A percentile compares a stretch with the other conserved stretches of the same genome.
These are phyloP conservation scores for Megaceryle maxima DNA, from an alignment of 2,113 vertebrate species.

Conservation along the genomic window DNA sequence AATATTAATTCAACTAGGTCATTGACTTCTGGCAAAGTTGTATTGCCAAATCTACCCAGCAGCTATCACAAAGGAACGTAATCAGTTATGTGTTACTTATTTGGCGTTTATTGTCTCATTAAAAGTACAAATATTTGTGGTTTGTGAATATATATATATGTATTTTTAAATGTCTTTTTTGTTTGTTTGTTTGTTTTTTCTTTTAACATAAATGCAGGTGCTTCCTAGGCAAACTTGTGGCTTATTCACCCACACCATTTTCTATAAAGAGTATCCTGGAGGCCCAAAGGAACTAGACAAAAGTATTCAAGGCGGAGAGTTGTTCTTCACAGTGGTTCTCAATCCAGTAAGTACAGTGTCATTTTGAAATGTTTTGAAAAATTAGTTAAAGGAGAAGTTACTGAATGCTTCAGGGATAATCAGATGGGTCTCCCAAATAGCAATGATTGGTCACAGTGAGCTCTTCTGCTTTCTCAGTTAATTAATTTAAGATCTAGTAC, in stretches of 20 bases:
- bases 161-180: too few species aligned
- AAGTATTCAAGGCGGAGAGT: constrained; percentile 94
- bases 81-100: not conserved
- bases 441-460: not conserved
- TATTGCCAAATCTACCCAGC: not conserved
- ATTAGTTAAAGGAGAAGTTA: not conserved
- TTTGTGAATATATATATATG: not conserved
- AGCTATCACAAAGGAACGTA: not conserved
- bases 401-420: not conserved
- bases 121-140: not conserved
- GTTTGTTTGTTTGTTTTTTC: too few species aligned
- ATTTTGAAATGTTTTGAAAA: not conserved
- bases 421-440: not conserved
- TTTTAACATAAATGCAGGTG: constrained; percentile 76
- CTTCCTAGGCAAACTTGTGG: constrained; percentile 97
- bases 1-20: not conserved
- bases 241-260: constrained; percentile 97
- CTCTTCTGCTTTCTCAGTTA: not conserved
- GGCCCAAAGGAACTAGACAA: constrained; percentile 94
- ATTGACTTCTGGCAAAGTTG: not conserved
- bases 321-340: constrained; percentile 94
- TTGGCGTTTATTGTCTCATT: not conserved
- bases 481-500: not conserved
- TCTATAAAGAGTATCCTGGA: constrained; percentile 97
- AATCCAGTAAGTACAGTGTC: constrained; percentile 88